phyloP scores from a whole-genome alignment of 2,113 vertebrate species.

The Pungitius pungitius region DNA sequence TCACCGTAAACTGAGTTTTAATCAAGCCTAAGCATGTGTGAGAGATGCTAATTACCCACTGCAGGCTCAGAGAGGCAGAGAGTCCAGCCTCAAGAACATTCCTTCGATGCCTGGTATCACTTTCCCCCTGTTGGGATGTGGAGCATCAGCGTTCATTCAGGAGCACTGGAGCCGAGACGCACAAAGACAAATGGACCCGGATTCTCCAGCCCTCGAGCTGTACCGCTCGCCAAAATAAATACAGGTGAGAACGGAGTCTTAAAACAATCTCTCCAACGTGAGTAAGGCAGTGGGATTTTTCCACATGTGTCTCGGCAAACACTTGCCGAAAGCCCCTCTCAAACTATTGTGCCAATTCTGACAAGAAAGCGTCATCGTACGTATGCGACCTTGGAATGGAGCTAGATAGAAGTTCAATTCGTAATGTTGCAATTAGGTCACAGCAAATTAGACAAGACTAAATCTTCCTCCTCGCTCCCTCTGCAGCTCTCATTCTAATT shows the following conservation, averaged over 20 bases:
- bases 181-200: conserved; percentile 22
- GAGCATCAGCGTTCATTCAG: conserved; percentile 26
- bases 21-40: conserved; percentile 90
- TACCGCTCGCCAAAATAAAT: conserved; percentile 55
- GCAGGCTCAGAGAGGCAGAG: conserved; percentile 69
- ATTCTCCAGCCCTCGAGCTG: conserved; percentile 35
- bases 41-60: conserved; percentile 89
- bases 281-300: conserved; percentile 50
- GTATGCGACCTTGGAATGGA: conserved; percentile 16
- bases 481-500: conserved; percentile 48
- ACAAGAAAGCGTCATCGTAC: conserved; percentile 15
- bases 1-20: conserved; percentile 90
- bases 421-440: conserved; percentile 64
- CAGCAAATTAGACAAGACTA: conserved; percentile 51
- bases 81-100: conserved; percentile 52
- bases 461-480: conserved; percentile 41
- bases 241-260: conserved; percentile 48
- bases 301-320: conserved; percentile 34
- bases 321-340: conserved; percentile 29
- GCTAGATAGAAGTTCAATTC: conserved; percentile 48
- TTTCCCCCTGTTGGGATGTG: conserved; percentile 33
- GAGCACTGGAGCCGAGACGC: conserved; percentile 16
- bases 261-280: conserved; percentile 33
- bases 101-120: conserved; percentile 50
- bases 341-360: conserved; percentile 15